Evolutionary conservation across 2,888 invertebrate genomes (phyloP).

Genomic region (Oasisia sp.): DNA sequence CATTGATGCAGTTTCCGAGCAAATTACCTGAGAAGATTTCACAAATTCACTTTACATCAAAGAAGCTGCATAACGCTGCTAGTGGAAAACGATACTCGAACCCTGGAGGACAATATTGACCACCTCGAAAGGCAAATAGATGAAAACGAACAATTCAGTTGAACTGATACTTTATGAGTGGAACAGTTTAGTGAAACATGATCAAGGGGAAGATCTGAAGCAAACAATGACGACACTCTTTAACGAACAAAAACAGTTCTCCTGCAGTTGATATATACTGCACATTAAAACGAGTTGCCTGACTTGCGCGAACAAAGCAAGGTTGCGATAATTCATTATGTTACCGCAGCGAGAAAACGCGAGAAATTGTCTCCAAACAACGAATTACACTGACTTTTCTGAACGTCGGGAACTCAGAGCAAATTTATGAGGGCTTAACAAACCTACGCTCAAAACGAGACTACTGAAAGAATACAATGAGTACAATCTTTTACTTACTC

Average conservation of each 20-base stretch:
- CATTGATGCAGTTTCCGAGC: neutral
- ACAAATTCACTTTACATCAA: neutral
- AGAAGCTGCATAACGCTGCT: neutral
- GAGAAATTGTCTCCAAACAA: neutral
- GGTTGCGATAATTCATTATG: neutral
- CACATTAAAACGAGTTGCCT: neutral
- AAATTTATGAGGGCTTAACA: neutral
- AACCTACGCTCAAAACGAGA: neutral
- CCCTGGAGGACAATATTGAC: no score
- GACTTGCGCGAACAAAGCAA: neutral
- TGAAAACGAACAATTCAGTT: neutral
- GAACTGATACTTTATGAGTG: neutral
- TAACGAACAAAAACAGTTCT: no score
- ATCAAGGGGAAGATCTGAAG: neutral
- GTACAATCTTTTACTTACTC: no score
- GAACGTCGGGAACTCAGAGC: neutral
- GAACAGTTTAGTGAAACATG: neutral
- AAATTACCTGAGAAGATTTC: neutral
- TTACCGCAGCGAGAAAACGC: neutral
- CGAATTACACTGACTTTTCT: neutral
- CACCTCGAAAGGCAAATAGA: neutral
- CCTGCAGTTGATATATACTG: neutral
- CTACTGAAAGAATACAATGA: neutral
- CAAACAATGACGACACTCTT: neutral
- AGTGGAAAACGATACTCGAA: neutral